Conservation (phyloP, 2,888 invertebrate genomes). For the Dastarcus helophoroides region DNA sequence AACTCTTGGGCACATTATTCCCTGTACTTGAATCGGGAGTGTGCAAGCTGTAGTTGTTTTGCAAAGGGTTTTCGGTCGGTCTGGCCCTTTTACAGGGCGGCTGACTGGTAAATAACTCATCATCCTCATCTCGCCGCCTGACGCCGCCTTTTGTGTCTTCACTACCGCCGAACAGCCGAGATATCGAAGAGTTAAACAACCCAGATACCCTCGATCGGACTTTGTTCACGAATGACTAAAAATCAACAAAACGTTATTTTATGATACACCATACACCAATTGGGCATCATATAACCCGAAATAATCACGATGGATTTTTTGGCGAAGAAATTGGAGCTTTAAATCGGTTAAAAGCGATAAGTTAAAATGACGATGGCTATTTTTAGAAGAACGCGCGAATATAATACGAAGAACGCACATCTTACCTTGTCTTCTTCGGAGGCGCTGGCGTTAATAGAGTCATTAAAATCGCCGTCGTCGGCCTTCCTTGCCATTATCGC, state of each 20-base stretch:
- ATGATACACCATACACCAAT: too few species aligned
- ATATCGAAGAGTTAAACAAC: slow-evolving; percentile 48
- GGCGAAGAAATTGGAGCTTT: neutral
- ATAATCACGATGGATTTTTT: too few species aligned
- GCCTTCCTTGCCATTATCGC: slow-evolving; percentile 32
- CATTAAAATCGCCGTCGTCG: slow-evolving; percentile 24
- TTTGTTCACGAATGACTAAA: slow-evolving; percentile 60
- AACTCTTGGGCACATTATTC: slow-evolving; percentile 1
- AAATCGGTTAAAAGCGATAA: slow-evolving; percentile 2
- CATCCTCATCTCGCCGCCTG: slow-evolving; percentile 34
- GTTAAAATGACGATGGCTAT: slow-evolving; percentile 17
- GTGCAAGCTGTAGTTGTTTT: slow-evolving; percentile 9
- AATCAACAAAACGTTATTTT: slow-evolving; percentile 25
- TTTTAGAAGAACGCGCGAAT: slow-evolving; percentile 35
- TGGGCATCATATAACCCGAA: too few species aligned
- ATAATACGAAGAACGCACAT: slow-evolving; percentile 22
- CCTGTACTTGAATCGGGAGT: slow-evolving; percentile 3
- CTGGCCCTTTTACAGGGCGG: slow-evolving; percentile 40
- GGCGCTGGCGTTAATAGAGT: slow-evolving; percentile 21
- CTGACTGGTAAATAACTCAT: slow-evolving; percentile 34
- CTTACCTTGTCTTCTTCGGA: slow-evolving; percentile 30
- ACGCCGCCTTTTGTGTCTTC: slow-evolving; percentile 24
- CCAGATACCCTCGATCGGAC: slow-evolving; percentile 52
- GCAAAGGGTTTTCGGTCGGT: slow-evolving; percentile 16
- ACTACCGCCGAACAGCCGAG: slow-evolving; percentile 41